A percentile compares a stretch with the other conserved stretches of the same genome.
These are phyloP conservation scores for Meloidogyne chitwoodi DNA, from an alignment of 1,140 invertebrate species.

Conservation along the genomic window DNA sequence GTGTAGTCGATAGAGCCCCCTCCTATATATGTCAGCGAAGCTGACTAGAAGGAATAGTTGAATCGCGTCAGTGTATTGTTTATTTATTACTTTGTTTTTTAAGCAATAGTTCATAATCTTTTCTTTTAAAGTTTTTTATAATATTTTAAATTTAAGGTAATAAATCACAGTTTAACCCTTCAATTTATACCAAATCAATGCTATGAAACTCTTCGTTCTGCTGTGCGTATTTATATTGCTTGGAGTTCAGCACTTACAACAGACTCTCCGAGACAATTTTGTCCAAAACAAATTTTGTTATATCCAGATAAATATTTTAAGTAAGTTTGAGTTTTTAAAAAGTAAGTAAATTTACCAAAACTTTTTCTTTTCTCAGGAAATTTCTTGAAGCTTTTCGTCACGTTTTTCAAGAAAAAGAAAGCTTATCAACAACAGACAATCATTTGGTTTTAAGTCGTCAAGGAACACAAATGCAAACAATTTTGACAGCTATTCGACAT, in stretches of 20 bases:
- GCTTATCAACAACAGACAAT: background rate
- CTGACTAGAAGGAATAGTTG: too few relatives aligned
- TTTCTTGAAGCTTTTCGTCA: constrained; percentile 41
- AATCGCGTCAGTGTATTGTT: too few relatives aligned
- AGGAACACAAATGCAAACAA: constrained; percentile 43
- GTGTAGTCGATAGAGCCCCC: too few relatives aligned
- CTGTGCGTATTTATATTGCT: constrained; percentile 47
- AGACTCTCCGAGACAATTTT: constrained; percentile 29
- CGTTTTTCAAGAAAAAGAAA: constrained; percentile 26
- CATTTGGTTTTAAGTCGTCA: constrained; percentile 23
- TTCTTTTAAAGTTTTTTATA: background rate
- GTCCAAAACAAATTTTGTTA: constrained; percentile 29
- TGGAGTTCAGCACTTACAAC: constrained; percentile 35
- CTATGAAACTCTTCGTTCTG: constrained; percentile 37
- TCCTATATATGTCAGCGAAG: too few relatives aligned
- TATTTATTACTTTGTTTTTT: too few relatives aligned
- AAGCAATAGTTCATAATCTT: background rate
- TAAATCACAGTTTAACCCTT: constrained; percentile 40
- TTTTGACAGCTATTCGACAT: constrained; percentile 30
- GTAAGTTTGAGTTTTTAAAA: constrained; percentile 24
- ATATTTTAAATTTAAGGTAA: background rate
- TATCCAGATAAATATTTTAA: constrained; percentile 38
- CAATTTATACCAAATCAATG: constrained; percentile 25
- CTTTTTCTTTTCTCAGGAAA: constrained; percentile 23
- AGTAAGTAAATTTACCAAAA: too few relatives aligned